Evolutionary conservation across 2,888 invertebrate genomes (phyloP).

Genomic region (Amphipyra berbera): DNA sequence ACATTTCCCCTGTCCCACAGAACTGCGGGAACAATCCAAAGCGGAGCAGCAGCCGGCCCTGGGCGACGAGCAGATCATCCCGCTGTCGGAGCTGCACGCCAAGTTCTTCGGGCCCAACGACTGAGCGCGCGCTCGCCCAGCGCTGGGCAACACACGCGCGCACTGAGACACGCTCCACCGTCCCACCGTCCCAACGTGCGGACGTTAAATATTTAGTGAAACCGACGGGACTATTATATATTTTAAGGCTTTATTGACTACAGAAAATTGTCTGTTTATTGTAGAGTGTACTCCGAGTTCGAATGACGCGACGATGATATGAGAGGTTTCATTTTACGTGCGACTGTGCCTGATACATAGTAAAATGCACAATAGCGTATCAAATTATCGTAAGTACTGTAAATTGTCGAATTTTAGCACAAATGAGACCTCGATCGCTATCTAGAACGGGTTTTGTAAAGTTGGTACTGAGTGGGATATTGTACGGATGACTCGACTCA

Average conservation of each 20-base stretch:
- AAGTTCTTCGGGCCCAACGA: slow-evolving; percentile 74
- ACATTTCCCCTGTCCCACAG: slow-evolving; percentile 58
- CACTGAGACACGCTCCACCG: slow-evolving; percentile 11
- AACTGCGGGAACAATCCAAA: slow-evolving; percentile 82
- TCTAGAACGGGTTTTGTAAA: slow-evolving; percentile 37
- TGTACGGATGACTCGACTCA: slow-evolving; percentile 2
- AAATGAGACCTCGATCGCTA: slow-evolving; percentile 17
- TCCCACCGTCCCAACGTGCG: slow-evolving; percentile 12
- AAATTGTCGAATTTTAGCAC: slow-evolving; percentile 29
- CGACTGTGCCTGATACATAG: slow-evolving; percentile 45
- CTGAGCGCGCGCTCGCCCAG: slow-evolving; percentile 60
- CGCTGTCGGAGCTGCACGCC: slow-evolving; percentile 76
- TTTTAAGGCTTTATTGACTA: slow-evolving; percentile 55
- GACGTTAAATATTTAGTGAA: slow-evolving; percentile 38
- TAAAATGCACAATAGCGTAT: slow-evolving; percentile 38
- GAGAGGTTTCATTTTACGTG: slow-evolving; percentile 30
- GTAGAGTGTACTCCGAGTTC: slow-evolving; percentile 22
- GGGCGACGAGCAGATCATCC: slow-evolving; percentile 80
- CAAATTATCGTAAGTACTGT: slow-evolving; percentile 34
- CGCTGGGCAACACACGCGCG: slow-evolving; percentile 1
- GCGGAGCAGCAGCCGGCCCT: slow-evolving; percentile 81
- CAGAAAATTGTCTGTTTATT: slow-evolving; percentile 40
- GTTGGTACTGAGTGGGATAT: slow-evolving; percentile 22
- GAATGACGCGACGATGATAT: background rate
- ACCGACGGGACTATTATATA: slow-evolving; percentile 42